These are phyloP conservation scores for Pachycephala philippinensis DNA, from an alignment of 2,113 vertebrate species.

Conservation along the genomic window DNA sequence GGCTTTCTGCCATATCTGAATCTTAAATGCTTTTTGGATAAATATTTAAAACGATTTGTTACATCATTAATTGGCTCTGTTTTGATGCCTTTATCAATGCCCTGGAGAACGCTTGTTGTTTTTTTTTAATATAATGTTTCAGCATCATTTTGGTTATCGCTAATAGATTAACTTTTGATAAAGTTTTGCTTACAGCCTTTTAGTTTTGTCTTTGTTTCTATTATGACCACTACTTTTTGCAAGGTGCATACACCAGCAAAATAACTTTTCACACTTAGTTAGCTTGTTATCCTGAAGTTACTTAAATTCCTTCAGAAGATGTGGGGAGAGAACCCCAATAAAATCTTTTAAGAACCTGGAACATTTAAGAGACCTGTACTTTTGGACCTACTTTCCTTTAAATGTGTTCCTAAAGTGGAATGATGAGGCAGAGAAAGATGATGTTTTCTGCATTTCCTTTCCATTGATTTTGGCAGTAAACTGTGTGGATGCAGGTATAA, in stretches of 20 bases:
- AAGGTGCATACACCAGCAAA: not conserved
- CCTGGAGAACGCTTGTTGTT: not conserved
- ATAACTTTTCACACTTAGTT: not conserved
- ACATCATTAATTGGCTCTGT: not conserved
- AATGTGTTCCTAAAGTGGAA: not conserved
- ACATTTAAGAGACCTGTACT: not conserved
- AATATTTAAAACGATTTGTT: not conserved
- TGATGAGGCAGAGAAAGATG: not conserved
- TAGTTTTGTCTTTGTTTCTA: not conserved
- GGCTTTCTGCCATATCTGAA: not conserved
- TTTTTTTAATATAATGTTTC: not conserved
- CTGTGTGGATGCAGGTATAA: not conserved
- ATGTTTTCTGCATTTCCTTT: not conserved
- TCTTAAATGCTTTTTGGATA: not conserved
- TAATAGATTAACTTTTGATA: not conserved
- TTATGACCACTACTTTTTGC: not conserved
- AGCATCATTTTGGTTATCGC: not conserved
- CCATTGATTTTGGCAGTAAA: not conserved
- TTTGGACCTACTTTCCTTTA: not conserved
- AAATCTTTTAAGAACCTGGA: not conserved
- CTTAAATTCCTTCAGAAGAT: not conserved
- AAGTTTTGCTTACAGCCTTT: not conserved
- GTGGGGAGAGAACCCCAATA: not conserved
- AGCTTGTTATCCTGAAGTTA: not conserved
- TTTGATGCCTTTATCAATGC: not conserved